These are phyloP conservation scores for Styela clava DNA, from an alignment of 23 tunicate species.

Conservation along the genomic window DNA sequence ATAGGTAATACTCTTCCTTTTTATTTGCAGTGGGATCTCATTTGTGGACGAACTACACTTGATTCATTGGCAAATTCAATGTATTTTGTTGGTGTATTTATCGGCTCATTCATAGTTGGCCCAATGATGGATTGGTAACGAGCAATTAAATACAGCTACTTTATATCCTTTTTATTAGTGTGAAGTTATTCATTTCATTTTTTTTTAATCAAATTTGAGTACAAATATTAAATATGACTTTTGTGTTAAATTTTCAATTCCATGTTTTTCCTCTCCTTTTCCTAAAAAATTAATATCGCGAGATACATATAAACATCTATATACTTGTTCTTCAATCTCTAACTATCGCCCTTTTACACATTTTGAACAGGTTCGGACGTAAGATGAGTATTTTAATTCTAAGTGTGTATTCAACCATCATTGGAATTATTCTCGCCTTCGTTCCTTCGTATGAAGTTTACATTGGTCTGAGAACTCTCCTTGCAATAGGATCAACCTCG, in stretches of 20 bases:
- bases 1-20: too few species aligned
- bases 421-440: constrained; percentile 34
- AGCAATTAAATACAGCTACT: too few species aligned
- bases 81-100: constrained; percentile 3
- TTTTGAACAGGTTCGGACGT: constrained; percentile 56
- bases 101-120: not conserved
- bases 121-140: constrained; percentile 18
- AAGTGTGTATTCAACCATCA: not conserved
- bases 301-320: too few species aligned
- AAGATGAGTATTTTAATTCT: constrained; percentile 41
- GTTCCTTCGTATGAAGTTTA: constrained; percentile 50
- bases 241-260: too few species aligned
- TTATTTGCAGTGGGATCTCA: not conserved
- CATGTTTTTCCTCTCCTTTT: too few species aligned
- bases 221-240: too few species aligned
- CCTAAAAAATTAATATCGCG: too few species aligned
- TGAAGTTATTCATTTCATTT: too few species aligned
- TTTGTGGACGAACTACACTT: constrained; percentile 1
- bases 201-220: too few species aligned
- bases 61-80: constrained; percentile 5
- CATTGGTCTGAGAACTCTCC: constrained; percentile 38
- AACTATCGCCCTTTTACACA: too few species aligned
- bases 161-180: too few species aligned
- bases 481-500: constrained; percentile 28
- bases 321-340: too few species aligned